Conservation (phyloP, 2,113 vertebrate genomes). For the Bolborhynchus lineola region DNA sequence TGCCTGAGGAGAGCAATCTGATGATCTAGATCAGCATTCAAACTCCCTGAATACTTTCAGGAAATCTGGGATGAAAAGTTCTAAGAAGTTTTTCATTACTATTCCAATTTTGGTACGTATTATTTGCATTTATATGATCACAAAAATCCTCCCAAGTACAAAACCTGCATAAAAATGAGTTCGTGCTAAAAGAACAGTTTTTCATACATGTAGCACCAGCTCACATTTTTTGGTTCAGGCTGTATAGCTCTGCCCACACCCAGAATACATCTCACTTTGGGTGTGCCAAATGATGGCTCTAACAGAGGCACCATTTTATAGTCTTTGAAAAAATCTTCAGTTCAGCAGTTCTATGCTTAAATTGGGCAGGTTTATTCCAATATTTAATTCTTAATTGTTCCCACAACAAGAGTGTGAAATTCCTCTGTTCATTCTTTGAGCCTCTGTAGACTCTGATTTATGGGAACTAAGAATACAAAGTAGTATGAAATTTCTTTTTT, state of each 20-base stretch:
- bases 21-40: background rate
- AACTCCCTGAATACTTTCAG: background rate
- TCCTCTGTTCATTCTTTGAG: background rate
- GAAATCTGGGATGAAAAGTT: background rate
- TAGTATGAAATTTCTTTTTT: background rate
- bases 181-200: background rate
- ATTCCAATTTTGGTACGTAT: background rate
- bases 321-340: background rate
- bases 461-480: background rate
- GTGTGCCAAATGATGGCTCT: background rate
- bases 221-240: background rate
- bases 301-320: background rate
- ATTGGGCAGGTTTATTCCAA: background rate
- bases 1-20: background rate
- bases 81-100: background rate
- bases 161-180: background rate
- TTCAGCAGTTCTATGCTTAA: background rate
- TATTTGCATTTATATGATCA: background rate
- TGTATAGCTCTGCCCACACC: background rate
- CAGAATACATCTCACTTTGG: background rate
- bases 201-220: background rate
- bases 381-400: background rate
- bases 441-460: background rate
- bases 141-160: background rate
- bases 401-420: background rate